These are phyloP conservation scores for Heliconius eleuchia DNA, from an alignment of 1,140 invertebrate genomes.

Conservation along the genomic window DNA sequence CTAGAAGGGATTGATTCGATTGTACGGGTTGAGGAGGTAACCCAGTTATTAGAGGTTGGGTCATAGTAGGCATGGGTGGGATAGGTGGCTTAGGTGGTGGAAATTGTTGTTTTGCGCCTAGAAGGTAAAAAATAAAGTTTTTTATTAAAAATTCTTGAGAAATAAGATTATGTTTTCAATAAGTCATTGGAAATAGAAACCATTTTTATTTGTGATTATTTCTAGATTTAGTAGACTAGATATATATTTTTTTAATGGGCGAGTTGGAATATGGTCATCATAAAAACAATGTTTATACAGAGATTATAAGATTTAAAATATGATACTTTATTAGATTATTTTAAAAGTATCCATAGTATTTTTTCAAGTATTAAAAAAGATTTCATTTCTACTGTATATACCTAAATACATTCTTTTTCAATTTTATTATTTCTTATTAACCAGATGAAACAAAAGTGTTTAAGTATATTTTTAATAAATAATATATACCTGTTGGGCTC, in stretches of 20 bases:
- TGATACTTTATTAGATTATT: no score
- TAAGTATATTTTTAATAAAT: background rate
- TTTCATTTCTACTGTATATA: no score
- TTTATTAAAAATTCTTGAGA: background rate
- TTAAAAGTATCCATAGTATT: no score
- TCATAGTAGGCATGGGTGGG: slow-evolving; percentile 64
- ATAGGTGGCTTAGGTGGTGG: slow-evolving; percentile 63
- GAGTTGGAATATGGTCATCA: no score
- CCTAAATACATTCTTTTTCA: no score
- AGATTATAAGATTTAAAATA: no score
- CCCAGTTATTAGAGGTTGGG: slow-evolving; percentile 57
- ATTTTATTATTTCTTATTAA: no score
- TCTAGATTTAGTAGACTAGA: no score
- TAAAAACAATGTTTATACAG: no score
- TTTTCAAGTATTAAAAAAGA: no score
- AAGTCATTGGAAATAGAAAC: background rate
- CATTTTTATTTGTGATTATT: no score
- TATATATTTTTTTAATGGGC: background rate
- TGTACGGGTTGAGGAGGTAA: slow-evolving; percentile 46
- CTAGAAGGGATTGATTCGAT: slow-evolving; percentile 41
- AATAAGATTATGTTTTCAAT: background rate
- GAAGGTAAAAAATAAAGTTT: background rate
- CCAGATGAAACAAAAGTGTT: no score
- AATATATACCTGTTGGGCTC: slow-evolving; percentile 81
- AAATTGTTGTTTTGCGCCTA: slow-evolving; percentile 51